Evolutionary conservation across 2,888 invertebrate genomes (phyloP).

Genomic region (Electrophaes corylata): DNA sequence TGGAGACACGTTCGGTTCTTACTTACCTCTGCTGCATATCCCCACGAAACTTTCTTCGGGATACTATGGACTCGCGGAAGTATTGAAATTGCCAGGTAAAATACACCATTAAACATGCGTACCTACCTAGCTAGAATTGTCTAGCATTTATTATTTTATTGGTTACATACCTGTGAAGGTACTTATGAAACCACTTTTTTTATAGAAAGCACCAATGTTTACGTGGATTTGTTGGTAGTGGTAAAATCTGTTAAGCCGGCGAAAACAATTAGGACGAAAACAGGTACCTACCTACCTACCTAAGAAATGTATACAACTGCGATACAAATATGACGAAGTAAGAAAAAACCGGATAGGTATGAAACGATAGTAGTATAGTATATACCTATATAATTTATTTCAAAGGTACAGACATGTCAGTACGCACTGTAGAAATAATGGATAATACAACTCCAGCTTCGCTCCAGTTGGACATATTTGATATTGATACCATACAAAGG

Average conservation of each 20-base stretch:
- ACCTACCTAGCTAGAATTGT: not conserved
- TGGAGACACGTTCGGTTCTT: constrained; percentile 75
- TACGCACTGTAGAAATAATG: constrained; percentile 87
- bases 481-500: constrained; percentile 87
- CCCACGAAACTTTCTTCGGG: constrained; percentile 87
- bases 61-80: constrained; percentile 82
- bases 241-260: constrained; percentile 86
- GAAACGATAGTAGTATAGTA: not conserved
- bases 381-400: constrained; percentile 15
- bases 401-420: constrained; percentile 78
- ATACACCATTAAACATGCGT: not conserved
- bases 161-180: too few relatives aligned
- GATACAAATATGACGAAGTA: not conserved
- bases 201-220: constrained; percentile 70
- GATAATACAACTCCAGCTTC: constrained; percentile 86
- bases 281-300: constrained; percentile 63
- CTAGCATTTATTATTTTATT: too few relatives aligned
- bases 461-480: constrained; percentile 86
- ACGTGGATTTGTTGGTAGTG: constrained; percentile 88
- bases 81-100: constrained; percentile 69
- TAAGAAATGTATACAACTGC: not conserved
- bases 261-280: constrained; percentile 85
- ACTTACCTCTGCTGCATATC: constrained; percentile 82
- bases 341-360: not conserved
- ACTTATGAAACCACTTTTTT: not conserved